These are phyloP conservation scores for Ichneumoninae sp. DNA, from an alignment of 2,888 invertebrate species.

Conservation along the genomic window DNA sequence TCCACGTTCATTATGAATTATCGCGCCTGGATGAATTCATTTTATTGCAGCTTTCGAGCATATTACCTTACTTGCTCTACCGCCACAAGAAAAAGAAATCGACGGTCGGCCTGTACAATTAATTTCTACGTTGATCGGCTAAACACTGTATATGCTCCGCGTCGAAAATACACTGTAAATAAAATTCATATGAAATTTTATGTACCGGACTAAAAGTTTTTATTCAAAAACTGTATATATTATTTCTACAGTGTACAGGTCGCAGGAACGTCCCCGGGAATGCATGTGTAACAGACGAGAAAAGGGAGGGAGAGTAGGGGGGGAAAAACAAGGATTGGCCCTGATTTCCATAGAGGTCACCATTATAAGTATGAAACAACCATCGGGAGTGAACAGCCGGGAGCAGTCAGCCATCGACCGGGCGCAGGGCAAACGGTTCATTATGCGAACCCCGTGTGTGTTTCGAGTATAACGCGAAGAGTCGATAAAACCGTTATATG, in stretches of 20 bases:
- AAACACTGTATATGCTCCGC: too few relatives aligned
- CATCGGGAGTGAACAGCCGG: slow-evolving; percentile 35
- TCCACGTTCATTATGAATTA: slow-evolving; percentile 29
- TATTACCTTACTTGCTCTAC: not conserved
- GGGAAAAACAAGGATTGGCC: slow-evolving; percentile 55
- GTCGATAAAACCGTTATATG: slow-evolving; percentile 79
- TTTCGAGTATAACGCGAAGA: slow-evolving; percentile 55
- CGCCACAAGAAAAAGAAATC: not conserved
- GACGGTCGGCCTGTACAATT: not conserved
- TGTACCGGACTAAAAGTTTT: too few relatives aligned
- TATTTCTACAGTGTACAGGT: not conserved
- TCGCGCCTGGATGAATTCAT: not conserved
- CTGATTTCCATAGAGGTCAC: slow-evolving; percentile 74
- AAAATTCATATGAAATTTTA: too few relatives aligned
- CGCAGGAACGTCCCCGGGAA: not conserved
- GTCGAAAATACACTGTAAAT: not conserved
- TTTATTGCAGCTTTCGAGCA: not conserved
- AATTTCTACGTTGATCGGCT: not conserved
- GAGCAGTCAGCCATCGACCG: slow-evolving; percentile 22
- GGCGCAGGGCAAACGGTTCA: slow-evolving; percentile 62
- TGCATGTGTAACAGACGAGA: slow-evolving; percentile 46
- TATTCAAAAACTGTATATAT: too few relatives aligned
- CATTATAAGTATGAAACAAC: slow-evolving; percentile 70
- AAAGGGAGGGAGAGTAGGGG: slow-evolving; percentile 46
- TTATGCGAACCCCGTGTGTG: slow-evolving; percentile 73